A percentile compares a stretch with the other conserved stretches of the same genome.
Evolutionary conservation across 2,113 vertebrate species (phyloP).

Genomic region (Mustelus asterias): DNA sequence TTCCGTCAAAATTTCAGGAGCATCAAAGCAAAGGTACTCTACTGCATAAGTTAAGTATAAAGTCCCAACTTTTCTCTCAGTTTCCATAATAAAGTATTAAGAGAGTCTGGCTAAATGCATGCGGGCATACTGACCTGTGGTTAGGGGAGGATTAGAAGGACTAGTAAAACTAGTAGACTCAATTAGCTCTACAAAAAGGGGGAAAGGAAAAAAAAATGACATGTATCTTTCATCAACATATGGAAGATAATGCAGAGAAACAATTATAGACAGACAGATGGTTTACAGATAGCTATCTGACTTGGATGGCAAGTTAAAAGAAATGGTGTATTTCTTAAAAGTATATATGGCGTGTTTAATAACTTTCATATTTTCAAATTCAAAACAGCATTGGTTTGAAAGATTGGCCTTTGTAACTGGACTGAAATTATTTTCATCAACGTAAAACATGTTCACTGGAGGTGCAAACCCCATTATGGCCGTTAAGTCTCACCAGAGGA

Average conservation of each 20-base stretch:
- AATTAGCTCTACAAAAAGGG: constrained; percentile 94
- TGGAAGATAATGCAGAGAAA: constrained; percentile 64
- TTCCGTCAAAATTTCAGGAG: background rate
- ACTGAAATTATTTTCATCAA: background rate
- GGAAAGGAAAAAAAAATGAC: constrained; percentile 67
- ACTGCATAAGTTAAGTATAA: background rate
- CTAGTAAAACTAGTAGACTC: constrained; percentile 70
- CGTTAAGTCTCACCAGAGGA: too few relatives aligned
- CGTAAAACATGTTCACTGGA: too few relatives aligned
- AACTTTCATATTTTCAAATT: background rate
- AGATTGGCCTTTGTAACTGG: background rate
- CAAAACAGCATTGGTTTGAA: background rate
- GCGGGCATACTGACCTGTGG: constrained; percentile 98
- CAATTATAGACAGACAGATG: constrained; percentile 57
- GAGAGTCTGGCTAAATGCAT: constrained; percentile 69
- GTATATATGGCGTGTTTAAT: background rate
- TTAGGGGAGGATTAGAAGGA: constrained; percentile 92
- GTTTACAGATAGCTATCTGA: constrained; percentile 35
- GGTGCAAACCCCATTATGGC: too few relatives aligned
- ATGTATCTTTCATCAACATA: constrained; percentile 90
- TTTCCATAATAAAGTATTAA: constrained; percentile 53
- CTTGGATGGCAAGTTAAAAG: background rate
- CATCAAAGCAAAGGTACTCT: background rate
- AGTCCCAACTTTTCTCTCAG: background rate
- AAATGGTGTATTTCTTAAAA: background rate